Evolutionary conservation across 2,113 vertebrate genomes (phyloP), one percentile per base, ranked within the genome.

Genomic region (Nibea albiflora): DNA sequence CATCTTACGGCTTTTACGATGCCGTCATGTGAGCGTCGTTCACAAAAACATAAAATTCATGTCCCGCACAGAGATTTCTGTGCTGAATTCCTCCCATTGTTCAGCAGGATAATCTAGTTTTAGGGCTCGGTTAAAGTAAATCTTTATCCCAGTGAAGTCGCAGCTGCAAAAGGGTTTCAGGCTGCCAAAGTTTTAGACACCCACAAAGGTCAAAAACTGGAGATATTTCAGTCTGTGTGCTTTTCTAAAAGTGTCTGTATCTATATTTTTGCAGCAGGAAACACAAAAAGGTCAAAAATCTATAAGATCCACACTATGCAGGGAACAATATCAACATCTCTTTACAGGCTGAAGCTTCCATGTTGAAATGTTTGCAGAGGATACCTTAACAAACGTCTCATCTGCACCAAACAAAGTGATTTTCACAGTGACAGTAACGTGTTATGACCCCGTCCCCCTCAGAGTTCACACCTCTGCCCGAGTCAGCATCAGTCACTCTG

Each of bases 211-310:
- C 11, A 73, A 15, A 67, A 67, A 22, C 11, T 24, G 20, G 56
- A 1, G 7, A 28, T 17, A 3, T 42, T 39, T 50, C 7, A 14
- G 16, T 65, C 19, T 35, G 14, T 72, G 19, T 19, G 26, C 4
- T 4, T 28, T 60, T 65, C 2, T 20, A 46, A 26, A 16, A 54
- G 35, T 0, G 44, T 78, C 49, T 63, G 0, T 56, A 5, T 65
- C 5, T 31, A 56, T 15, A 24, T 69, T 61, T 76, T 64, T 28
- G 31, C 72, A 20, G 35, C 5, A 9, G 3, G 20, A 63, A 50
- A n/a, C 44, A 54, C 75, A 44, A 28, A 56, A 83, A 62, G 65
- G 49, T 52, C 42, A 58, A 17, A 57, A 76, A 54, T 47, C 5
- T 24, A 49, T 24, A 49, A 39, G 35, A 49, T 11, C 20, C 16